phyloP scores from a whole-genome alignment of 2,888 invertebrate genomes.

The Netelia melanura region DNA sequence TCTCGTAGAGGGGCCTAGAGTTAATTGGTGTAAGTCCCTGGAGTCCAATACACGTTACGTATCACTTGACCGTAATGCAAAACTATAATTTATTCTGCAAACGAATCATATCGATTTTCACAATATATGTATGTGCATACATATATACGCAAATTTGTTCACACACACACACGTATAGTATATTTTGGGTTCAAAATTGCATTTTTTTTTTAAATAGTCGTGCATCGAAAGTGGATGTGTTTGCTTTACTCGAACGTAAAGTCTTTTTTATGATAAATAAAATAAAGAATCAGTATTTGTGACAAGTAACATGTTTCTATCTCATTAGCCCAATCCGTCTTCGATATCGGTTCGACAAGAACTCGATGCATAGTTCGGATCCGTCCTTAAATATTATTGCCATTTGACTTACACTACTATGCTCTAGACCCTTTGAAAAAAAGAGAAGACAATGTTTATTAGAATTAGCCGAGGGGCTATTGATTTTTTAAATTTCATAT shows the following conservation, averaged over 20 bases:
- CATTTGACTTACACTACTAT: constrained; percentile 55
- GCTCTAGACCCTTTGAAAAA: constrained; percentile 59
- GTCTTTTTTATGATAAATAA: constrained; percentile 37
- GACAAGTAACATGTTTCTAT: constrained; percentile 27
- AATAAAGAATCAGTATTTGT: constrained; percentile 59
- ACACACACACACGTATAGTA: not conserved
- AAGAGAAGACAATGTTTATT: constrained; percentile 5
- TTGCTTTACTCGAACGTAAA: constrained; percentile 24
- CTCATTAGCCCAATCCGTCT: constrained; percentile 39
- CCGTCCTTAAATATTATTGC: constrained; percentile 10
- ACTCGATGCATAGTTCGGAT: constrained; percentile 30
- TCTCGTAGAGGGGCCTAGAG: constrained; percentile 71
- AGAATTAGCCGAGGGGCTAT: not conserved
- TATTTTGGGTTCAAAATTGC: constrained; percentile 32
- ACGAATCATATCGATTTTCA: not conserved
- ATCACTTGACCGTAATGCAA: constrained; percentile 42
- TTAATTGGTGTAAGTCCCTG: constrained; percentile 68
- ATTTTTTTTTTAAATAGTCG: constrained; percentile 38
- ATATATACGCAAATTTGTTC: constrained; percentile 21
- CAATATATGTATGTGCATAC: constrained; percentile 8
- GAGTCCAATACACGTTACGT: constrained; percentile 51
- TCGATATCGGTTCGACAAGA: constrained; percentile 20
- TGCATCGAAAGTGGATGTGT: constrained; percentile 23
- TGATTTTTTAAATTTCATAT: constrained; percentile 27
- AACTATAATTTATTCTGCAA: constrained; percentile 46